Conservation (phyloP, 2,113 vertebrate species). For the Tiliqua scincoides region DNA sequence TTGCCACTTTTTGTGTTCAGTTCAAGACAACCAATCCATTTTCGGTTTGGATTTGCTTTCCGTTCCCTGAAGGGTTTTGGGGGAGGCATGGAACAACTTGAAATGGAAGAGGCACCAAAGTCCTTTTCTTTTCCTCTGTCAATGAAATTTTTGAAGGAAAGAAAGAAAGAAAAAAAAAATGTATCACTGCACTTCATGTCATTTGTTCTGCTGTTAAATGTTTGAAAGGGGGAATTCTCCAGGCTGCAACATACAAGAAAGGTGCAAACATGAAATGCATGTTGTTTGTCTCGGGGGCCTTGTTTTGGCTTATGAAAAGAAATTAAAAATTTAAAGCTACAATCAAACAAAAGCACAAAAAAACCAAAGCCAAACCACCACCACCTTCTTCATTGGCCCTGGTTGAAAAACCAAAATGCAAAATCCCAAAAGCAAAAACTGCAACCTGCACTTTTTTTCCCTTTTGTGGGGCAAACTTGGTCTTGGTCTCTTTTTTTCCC, state of each 20-base stretch:
- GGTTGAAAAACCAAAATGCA: constrained; percentile 71
- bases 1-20: no score
- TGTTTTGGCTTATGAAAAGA: constrained; percentile 80
- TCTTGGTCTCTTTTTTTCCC: constrained; percentile 83
- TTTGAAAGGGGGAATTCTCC: constrained; percentile 84
- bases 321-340: constrained; percentile 64
- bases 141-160: constrained; percentile 62
- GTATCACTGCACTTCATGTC: constrained; percentile 74
- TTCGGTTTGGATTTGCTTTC: no score
- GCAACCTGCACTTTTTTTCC: constrained; percentile 80
- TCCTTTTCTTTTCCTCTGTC: constrained; percentile 59
- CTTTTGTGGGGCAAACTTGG: constrained; percentile 83
- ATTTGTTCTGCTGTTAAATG: constrained; percentile 73
- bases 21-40: no score
- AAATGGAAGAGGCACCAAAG: constrained; percentile 41
- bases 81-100: no score
- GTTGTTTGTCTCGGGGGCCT: constrained; percentile 93
- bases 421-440: constrained; percentile 58
- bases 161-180: constrained; percentile 42
- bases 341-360: constrained; percentile 67
- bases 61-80: no score
- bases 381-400: constrained; percentile 78
- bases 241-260: constrained; percentile 99
- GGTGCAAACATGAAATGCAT: constrained; percentile 99
- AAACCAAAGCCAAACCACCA: background rate